Evolutionary conservation across 2,113 vertebrate species (phyloP).

Genomic region (Climacteris rufus): DNA sequence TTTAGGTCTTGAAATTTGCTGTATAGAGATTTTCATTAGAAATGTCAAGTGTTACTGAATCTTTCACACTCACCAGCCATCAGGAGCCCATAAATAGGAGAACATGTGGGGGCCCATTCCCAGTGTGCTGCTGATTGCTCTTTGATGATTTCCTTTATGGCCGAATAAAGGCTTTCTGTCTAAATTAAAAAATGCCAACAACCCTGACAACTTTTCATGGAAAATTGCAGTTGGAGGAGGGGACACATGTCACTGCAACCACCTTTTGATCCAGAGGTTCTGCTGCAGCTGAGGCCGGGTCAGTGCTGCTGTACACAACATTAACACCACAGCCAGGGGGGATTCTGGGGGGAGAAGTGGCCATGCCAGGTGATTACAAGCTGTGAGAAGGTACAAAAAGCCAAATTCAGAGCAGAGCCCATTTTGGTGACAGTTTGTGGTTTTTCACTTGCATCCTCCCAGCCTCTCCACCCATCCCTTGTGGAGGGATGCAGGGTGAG

Average conservation of each 20-base stretch:
- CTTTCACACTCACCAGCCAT: neutral
- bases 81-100: neutral
- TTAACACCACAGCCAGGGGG: neutral
- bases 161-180: slow-evolving; percentile 1
- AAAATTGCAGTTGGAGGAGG: neutral
- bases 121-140: neutral
- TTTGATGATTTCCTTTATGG: slow-evolving; percentile 31
- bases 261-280: neutral
- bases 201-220: neutral
- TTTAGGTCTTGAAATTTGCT: neutral
- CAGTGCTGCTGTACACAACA: neutral
- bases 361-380: neutral
- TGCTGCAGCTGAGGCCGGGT: neutral
- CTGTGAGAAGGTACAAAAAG: neutral
- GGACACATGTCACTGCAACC: neutral
- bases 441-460: neutral
- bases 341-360: accelerated
- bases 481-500: neutral
- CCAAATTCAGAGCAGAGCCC: neutral
- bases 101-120: neutral
- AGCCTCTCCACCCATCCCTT: accelerated
- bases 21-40: neutral
- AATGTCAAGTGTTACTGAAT: neutral
- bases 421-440: neutral
- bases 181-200: slow-evolving; percentile 33